Evolutionary conservation across 2,888 invertebrate genomes (phyloP), one percentile per base, ranked within the genome.

Genomic region (Megalurothrips usitatus): DNA sequence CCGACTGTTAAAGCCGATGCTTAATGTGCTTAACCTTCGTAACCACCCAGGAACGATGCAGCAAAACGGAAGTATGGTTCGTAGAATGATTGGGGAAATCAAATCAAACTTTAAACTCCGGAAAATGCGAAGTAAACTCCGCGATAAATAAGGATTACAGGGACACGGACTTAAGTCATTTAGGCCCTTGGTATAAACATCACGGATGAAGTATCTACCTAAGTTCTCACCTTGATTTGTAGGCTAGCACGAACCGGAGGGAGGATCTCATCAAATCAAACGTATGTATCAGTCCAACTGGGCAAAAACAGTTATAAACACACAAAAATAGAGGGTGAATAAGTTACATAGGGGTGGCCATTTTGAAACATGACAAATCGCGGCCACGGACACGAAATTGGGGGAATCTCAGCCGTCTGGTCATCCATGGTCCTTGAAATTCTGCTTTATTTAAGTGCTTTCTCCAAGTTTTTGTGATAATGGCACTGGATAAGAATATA

Each of bases 341-440:
- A 26, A 75, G 26, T 26, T 75, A 75, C 68, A 75, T 75, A 75
- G 68, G 12, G 68, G 68, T 26, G 26, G 68, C 68, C 68, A 75
- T 75, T 75, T 75, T 75, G 68, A 75, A 75, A 75, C 68, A 23
- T 75, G 68, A 75, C 68, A 75, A 11, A n/a, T 75, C 26, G 26
- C 68, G 68, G 68, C 10, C 68, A 26, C 23, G 68, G 68, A 75
- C 10, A 43, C 3, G 6, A 43, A 43, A 43, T 43, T 43, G 34
- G 34, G 34, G 34, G 34, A 43, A 43, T 43, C 34, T 43, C 34
- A 43, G 34, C 34, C 2, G 34, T 43, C 3, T 43, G 34, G 34
- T 43, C 34, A 43, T 43, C 34, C 34, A 6, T 43, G 34, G 34
- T 43, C 34, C 34, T 43, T 43, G 34, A 43, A 43, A 43, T 43